Base-by-base conservation (phyloP, 1,140 invertebrate genomes). In the Meteorus sp. region DNA sequence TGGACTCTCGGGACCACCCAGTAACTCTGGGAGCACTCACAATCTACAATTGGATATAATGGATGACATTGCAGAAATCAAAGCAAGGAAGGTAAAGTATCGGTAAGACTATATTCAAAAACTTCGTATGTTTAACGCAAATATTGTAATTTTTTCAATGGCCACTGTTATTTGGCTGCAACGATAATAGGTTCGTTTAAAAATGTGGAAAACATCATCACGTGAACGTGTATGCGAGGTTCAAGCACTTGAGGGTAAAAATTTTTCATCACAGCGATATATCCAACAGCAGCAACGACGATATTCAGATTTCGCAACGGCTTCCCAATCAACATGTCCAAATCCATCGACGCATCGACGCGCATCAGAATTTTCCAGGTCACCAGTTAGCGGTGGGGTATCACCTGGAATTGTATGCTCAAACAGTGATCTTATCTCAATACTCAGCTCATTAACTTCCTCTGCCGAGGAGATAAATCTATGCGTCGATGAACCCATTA, bases 31-130 rank as follows among this genome's bases (percentile, higher is more conserved):
- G 31, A 91, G 89, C 69, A 85, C 86, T 11, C 90, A 91, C 69
- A 92, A 92, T 71, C 78, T 92, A 15, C 89, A 92, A 66, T 77
- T 92, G 54, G 90, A 93, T 67, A 92, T 92, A 56, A 92, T 93
- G 90, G 90, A 92, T 65, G 89, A 92, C 67, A 92, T 93, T 31
- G 78, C 80, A 1, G 77, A 83, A 52, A 86, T 92, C 17, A 89
- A 90, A 70, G 87, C 88, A 1, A 82, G 88, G 35, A 92, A 92
- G 81, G 90, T 78, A 61, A 60, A 58, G 56, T 51, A 51, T 58
- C 55, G 55, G 55, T 56, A 56, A 56, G 55, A 20, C 6, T 29
- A 25, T 53, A 20, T 43, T 54, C 11, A 55, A 27, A 25, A n/a
- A n/a, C n/a, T n/a, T n/a, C n/a, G n/a, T n/a, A n/a, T n/a, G n/a